A percentile compares a stretch with the other conserved stretches of the same genome.
phyloP scores from a whole-genome alignment of 2,113 vertebrate species.

The Charadrius vociferus region DNA sequence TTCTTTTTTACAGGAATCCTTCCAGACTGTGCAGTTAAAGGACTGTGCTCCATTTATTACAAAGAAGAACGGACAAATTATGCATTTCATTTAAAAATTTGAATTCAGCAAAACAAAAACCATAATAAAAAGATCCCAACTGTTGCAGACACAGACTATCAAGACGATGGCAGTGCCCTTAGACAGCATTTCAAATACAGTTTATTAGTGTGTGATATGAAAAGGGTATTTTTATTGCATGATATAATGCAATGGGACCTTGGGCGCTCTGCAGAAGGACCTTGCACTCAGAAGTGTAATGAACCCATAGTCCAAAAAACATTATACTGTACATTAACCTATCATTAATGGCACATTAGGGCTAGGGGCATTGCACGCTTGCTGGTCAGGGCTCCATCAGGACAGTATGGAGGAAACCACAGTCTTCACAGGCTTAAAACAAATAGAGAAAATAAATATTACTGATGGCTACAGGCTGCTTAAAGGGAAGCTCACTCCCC shows the following conservation, averaged over 20 bases:
- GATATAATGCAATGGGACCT: conserved; percentile 83
- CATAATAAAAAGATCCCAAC: conserved; percentile 66
- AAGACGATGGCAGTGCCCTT: conserved; percentile 58
- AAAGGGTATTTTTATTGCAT: conserved; percentile 83
- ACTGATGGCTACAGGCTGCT: conserved; percentile 71
- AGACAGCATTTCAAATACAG: conserved; percentile 82
- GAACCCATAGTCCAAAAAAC: conserved; percentile 81
- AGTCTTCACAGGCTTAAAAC: conserved; percentile 72
- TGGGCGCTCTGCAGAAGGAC: conserved; percentile 81
- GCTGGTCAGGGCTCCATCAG: conserved; percentile 81
- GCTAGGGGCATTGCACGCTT: conserved; percentile 82
- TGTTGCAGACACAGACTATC: conserved; percentile 65
- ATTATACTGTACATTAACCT: conserved; percentile 85
- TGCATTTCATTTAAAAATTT: not conserved
- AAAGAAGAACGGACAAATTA: not conserved
- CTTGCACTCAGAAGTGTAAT: conserved; percentile 84
- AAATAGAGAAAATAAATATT: conserved; percentile 78
- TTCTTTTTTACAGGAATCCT: not conserved
- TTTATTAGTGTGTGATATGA: conserved; percentile 85
- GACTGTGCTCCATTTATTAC: not conserved
- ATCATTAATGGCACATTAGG: conserved; percentile 84
- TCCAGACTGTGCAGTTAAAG: not conserved
- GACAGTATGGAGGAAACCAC: conserved; percentile 71
- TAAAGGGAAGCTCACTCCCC: conserved; percentile 49
- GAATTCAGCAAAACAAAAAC: conserved; percentile 9